These are phyloP conservation scores for Crepidodera aurea DNA, from an alignment of 2,888 invertebrate genomes.

Conservation along the genomic window DNA sequence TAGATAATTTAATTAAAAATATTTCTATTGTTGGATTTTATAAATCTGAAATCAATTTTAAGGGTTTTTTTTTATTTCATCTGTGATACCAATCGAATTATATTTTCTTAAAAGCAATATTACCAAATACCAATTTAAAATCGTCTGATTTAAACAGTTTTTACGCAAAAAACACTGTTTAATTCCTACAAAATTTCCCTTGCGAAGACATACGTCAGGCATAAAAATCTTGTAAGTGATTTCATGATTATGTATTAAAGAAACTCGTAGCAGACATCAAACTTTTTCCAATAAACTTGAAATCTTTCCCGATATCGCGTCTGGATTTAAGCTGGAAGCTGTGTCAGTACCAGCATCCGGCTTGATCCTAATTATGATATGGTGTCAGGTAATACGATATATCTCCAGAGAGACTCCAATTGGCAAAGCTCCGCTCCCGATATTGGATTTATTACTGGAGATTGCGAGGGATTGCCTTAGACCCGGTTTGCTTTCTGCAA, in stretches of 20 bases:
- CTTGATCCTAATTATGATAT: slow-evolving; percentile 54
- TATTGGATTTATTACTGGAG: slow-evolving; percentile 54
- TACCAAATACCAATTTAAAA: too few species aligned
- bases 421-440: slow-evolving; percentile 51
- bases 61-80: too few species aligned
- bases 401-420: slow-evolving; percentile 45
- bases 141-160: too few species aligned
- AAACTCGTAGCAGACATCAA: slow-evolving; percentile 26
- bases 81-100: too few species aligned
- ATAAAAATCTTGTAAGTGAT: slow-evolving; percentile 15
- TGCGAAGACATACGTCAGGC: not conserved
- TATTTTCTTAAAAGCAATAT: too few species aligned
- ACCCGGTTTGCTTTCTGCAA: slow-evolving; percentile 19
- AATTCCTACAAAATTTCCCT: too few species aligned
- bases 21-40: too few species aligned
- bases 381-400: slow-evolving; percentile 55
- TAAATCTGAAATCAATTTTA: too few species aligned
- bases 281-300: slow-evolving; percentile 43
- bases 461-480: slow-evolving; percentile 36
- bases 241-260: slow-evolving; percentile 13
- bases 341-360: slow-evolving; percentile 27
- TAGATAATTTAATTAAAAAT: too few species aligned
- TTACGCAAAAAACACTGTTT: too few species aligned
- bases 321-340: slow-evolving; percentile 30
- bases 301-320: slow-evolving; percentile 50